A percentile compares a stretch with the other conserved stretches of the same genome.
Conservation (phyloP, 2,888 invertebrate species). For the Nomada fabriciana region DNA sequence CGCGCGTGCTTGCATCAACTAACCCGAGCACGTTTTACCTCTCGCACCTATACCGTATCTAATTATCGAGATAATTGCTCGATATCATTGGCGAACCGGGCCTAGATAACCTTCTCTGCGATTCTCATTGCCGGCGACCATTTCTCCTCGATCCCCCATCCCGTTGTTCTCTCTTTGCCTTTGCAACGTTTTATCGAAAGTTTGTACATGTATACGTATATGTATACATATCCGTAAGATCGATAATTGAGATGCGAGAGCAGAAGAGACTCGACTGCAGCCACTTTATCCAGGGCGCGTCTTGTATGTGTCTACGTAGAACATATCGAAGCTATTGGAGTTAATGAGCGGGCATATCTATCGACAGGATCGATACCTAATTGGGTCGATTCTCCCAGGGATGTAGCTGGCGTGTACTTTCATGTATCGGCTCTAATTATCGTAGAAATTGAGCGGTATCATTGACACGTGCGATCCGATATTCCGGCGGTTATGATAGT, state of each 20-base stretch:
- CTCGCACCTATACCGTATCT: constrained; percentile 64
- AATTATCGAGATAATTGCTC: constrained; percentile 75
- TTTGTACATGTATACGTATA: no score
- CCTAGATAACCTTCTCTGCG: constrained; percentile 13
- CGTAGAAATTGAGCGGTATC: constrained; percentile 65
- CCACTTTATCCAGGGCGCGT: constrained; percentile 56
- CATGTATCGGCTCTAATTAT: constrained; percentile 69
- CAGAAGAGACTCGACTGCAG: neutral
- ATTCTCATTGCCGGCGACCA: constrained; percentile 32
- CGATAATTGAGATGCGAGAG: constrained; percentile 65
- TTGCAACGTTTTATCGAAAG: neutral
- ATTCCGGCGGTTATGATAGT: constrained; percentile 36
- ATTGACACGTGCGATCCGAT: constrained; percentile 63
- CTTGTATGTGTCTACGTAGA: constrained; percentile 36
- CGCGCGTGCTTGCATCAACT: constrained; percentile 50
- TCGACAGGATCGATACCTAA: constrained; percentile 67
- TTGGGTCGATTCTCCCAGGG: constrained; percentile 65
- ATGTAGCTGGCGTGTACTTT: constrained; percentile 50
- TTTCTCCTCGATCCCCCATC: constrained; percentile 30
- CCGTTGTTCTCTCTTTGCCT: neutral
- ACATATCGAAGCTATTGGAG: constrained; percentile 57
- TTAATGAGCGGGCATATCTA: constrained; percentile 66
- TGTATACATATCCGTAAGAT: constrained; percentile 33
- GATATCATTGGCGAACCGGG: constrained; percentile 58
- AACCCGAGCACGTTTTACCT: constrained; percentile 66